A percentile compares a stretch with the other conserved stretches of the same genome.
These are phyloP conservation scores for Margarornis squamiger DNA, from an alignment of 2,797 vertebrate species.

Conservation along the genomic window DNA sequence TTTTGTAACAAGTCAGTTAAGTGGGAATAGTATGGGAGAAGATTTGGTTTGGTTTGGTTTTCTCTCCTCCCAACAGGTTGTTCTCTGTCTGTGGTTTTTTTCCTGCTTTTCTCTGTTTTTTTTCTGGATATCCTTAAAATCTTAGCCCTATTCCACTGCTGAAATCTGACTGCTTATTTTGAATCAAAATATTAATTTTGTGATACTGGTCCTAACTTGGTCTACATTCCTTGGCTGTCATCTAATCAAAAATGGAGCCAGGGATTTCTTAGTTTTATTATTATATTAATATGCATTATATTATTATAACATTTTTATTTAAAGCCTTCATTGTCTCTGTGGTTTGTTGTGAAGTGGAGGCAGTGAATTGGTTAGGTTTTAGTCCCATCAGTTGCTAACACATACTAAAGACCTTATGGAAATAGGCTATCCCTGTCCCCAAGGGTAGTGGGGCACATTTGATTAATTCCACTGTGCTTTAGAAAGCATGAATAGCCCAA, in stretches of 20 bases:
- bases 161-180: not conserved
- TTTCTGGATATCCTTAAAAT: not conserved
- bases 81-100: not conserved
- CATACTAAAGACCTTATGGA: not conserved
- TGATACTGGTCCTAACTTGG: not conserved
- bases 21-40: not conserved
- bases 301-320: not conserved
- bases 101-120: not conserved
- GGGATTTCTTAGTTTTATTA: not conserved
- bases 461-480: not conserved
- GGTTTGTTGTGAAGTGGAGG: not conserved
- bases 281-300: not conserved
- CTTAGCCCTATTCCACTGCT: not conserved
- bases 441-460: not conserved
- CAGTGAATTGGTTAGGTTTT: not conserved
- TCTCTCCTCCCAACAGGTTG: not conserved
- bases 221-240: not conserved
- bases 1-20: not conserved
- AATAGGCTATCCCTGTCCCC: not conserved
- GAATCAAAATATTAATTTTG: not conserved
- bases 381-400: not conserved
- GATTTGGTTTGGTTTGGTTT: not conserved
- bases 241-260: not conserved
- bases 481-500: not conserved
- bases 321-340: not conserved